Percentiles rank a stretch among this genome's conserved stretches.
These are phyloP conservation scores for Leptoclinus maculatus DNA, from an alignment of 2,797 vertebrate genomes.

Conservation along the genomic window DNA sequence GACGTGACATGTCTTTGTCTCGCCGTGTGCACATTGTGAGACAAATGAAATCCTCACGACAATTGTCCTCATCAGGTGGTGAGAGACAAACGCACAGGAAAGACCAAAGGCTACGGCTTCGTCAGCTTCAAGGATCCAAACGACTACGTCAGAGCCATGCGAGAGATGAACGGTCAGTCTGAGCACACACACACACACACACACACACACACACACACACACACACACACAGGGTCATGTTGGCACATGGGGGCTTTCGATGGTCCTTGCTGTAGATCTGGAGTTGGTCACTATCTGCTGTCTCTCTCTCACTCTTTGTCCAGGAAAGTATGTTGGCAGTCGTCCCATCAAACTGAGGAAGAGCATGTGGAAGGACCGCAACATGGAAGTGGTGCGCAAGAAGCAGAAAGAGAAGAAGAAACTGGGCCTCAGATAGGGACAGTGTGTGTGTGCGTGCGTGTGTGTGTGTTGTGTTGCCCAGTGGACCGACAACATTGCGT, in stretches of 20 bases:
- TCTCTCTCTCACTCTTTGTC: not conserved
- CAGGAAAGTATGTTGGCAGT: slow-evolving; percentile 94
- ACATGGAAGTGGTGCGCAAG: slow-evolving; percentile 93
- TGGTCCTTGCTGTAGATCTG: not conserved
- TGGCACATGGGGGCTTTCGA: too few relatives aligned
- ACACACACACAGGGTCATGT: too few relatives aligned
- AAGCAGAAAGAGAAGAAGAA: slow-evolving; percentile 96
- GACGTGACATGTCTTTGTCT: too few relatives aligned
- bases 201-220: too few relatives aligned
- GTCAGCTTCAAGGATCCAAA: slow-evolving; percentile 97
- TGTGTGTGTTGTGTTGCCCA: too few relatives aligned
- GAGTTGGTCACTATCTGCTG: not conserved
- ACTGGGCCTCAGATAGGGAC: slow-evolving; percentile 88
- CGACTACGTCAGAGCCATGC: slow-evolving; percentile 94
- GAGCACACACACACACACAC: too few relatives aligned
- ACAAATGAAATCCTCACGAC: not conserved
- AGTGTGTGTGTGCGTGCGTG: not conserved
- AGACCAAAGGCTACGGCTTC: slow-evolving; percentile 95
- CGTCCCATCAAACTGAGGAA: slow-evolving; percentile 94
- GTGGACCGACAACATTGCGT: not conserved
- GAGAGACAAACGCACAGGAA: slow-evolving; percentile 93
- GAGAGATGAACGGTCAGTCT: slow-evolving; percentile 93
- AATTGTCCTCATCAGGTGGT: slow-evolving; percentile 82
- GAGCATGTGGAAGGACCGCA: slow-evolving; percentile 95
- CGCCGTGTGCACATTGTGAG: not conserved